These are phyloP conservation scores for Drosophila orena DNA, from an alignment of 1,140 invertebrate genomes.

Conservation along the genomic window DNA sequence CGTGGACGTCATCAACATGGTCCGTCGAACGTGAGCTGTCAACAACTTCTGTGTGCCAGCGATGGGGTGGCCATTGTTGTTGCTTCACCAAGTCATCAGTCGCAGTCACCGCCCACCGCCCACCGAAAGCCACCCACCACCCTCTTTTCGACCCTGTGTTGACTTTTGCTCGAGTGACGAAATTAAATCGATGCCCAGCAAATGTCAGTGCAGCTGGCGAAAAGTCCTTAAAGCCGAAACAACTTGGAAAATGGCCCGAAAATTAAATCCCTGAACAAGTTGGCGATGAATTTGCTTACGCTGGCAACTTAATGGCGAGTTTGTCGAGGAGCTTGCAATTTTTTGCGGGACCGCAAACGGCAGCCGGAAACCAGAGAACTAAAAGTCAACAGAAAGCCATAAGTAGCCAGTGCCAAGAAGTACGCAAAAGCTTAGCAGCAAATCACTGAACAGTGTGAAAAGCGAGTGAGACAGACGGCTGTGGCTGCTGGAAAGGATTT, in stretches of 20 bases:
- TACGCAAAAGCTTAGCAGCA: constrained; percentile 68
- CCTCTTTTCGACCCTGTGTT: constrained; percentile 35
- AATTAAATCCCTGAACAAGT: constrained; percentile 65
- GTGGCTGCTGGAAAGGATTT: constrained; percentile 34
- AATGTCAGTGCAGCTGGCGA: constrained; percentile 34
- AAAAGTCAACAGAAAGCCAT: constrained; percentile 70
- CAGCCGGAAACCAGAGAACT: constrained; percentile 51
- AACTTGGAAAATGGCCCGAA: constrained; percentile 14
- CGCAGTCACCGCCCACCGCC: constrained; percentile 1
- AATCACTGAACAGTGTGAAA: constrained; percentile 76
- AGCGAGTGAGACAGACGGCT: constrained; percentile 24
- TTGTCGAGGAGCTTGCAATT: constrained; percentile 34
- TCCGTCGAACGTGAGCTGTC: constrained; percentile 79
- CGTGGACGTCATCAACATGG: constrained; percentile 48
- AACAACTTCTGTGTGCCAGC: constrained; percentile 62
- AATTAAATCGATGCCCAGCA: constrained; percentile 75
- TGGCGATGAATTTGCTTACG: constrained; percentile 77
- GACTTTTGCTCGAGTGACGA: constrained; percentile 71
- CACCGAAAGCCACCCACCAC: not conserved
- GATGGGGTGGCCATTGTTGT: constrained; percentile 22
- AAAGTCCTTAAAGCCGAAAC: constrained; percentile 48
- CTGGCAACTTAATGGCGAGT: constrained; percentile 75
- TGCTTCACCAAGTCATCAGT: constrained; percentile 32
- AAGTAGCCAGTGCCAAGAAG: constrained; percentile 72
- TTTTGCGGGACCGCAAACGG: constrained; percentile 31